Conservation (phyloP, 1,140 invertebrate species). For the Psix sp. region DNA sequence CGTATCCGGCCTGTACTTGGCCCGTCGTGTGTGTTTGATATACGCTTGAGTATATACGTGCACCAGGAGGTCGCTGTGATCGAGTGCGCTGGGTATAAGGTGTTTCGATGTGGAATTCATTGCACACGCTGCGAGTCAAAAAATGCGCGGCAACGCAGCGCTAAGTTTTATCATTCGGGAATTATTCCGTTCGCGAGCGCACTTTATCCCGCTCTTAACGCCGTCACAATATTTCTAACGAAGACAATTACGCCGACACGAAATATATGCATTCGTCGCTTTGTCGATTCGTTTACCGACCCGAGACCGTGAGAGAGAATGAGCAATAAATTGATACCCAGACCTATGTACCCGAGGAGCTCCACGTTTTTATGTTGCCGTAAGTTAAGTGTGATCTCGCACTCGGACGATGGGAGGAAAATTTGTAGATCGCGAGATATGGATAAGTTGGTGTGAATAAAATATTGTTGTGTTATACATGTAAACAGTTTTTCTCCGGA, state of each 20-base stretch:
- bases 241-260: conserved; percentile 34
- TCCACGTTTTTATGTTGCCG: conserved; percentile 5
- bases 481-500: too few relatives aligned
- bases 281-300: conserved; percentile 13
- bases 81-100: conserved; percentile 49
- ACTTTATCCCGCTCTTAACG: conserved; percentile 27
- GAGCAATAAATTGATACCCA: conserved; percentile 28
- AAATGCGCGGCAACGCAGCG: conserved; percentile 34
- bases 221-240: conserved; percentile 30
- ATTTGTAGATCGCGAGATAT: neutral
- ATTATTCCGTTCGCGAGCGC: conserved; percentile 36
- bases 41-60: conserved; percentile 51
- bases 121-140: conserved; percentile 51
- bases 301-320: conserved; percentile 11
- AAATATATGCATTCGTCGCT: conserved; percentile 29
- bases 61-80: conserved; percentile 57
- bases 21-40: conserved; percentile 54
- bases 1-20: conserved; percentile 28
- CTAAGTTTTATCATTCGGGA: conserved; percentile 42
- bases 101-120: conserved; percentile 56
- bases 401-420: neutral
- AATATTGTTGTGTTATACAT: neutral
- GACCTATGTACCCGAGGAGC: neutral
- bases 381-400: conserved; percentile 8
- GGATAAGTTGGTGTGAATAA: neutral